Base-by-base conservation (phyloP, 2,113 vertebrate genomes). In the Collichthys lucidus region DNA sequence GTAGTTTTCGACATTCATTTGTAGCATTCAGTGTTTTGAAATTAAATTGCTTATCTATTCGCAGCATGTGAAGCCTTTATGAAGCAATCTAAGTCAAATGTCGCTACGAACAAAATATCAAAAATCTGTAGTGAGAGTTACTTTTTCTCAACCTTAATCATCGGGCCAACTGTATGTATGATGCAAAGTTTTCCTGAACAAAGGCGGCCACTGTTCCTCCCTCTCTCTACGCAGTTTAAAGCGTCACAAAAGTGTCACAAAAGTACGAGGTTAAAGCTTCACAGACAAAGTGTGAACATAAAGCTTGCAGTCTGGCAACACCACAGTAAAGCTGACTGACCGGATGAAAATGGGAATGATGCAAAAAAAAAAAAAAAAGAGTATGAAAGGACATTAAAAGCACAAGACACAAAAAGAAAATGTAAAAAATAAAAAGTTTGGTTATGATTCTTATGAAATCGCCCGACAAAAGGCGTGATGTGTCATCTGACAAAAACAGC, bases 381-480 rank as follows among this genome's bases (percentile, higher is more conserved):
- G 5, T 16, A 77, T 44, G 12, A 29, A 47, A 55, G 11, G 11
- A 80, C 15, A 65, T 64, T 56, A 80, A 88, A 77, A 81, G 3
- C 35, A 68, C 35, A 40, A 40, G 35, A 70, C 3, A 76, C 10
- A 46, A 60, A 70, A 2, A 66, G 29, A 59, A 87, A 59, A 74
- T 63, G 24, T 65, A 73, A 88, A 61, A 70, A 46, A 40, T 35
- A n/a, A n/a, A 59, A 75, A 20, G 6, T 42, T 29, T 71, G 79
- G 70, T 74, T 79, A 73, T 19, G 62, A 70, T 85, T 71, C 74
- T 74, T 59, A 66, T 46, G 67, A 84, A 80, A 79, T 82, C 55
- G 40, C 82, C 70, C 50, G 65, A 80, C 40, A 63, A 82, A 70
- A 79, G 46, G 12, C 53, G 71, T 61, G 46, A 81, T 77, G 42